These are phyloP conservation scores for Bombus sylvicola DNA, from an alignment of 1,140 invertebrate species.

Conservation along the genomic window DNA sequence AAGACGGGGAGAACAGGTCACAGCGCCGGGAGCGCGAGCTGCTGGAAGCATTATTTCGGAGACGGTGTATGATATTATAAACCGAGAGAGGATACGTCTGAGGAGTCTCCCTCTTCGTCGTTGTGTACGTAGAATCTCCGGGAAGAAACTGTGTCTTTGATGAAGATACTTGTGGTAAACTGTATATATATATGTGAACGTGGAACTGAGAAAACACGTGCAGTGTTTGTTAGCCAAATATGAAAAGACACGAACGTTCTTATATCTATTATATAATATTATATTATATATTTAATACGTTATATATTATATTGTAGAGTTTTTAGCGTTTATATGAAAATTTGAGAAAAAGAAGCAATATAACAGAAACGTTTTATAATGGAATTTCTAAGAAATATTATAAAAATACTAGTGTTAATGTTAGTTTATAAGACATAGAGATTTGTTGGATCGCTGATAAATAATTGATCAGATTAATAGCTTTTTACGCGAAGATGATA, in stretches of 20 bases:
- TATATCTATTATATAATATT: too few species aligned
- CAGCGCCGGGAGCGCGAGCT: constrained; percentile 30
- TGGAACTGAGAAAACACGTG: too few species aligned
- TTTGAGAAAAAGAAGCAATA: background rate
- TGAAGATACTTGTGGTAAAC: background rate
- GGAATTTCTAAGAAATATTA: background rate
- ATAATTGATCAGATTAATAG: background rate
- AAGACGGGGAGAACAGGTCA: constrained; percentile 54
- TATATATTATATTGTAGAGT: background rate
- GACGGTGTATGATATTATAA: constrained; percentile 69
- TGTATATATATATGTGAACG: background rate
- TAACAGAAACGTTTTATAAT: too few species aligned
- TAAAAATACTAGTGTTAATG: accelerated
- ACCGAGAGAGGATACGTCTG: constrained; percentile 49
- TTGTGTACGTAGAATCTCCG: constrained; percentile 8
- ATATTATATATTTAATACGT: background rate
- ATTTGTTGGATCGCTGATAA: background rate
- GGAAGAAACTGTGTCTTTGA: background rate
- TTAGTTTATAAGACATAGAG: background rate
- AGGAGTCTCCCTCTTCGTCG: background rate
- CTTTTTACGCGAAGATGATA: too few species aligned
- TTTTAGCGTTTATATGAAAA: background rate
- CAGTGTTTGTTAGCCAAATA: too few species aligned
- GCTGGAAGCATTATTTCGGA: constrained; percentile 65
- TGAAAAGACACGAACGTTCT: too few species aligned